Evolutionary conservation across 2,888 invertebrate species (phyloP).

Genomic region (Sphaeridia pumilis): DNA sequence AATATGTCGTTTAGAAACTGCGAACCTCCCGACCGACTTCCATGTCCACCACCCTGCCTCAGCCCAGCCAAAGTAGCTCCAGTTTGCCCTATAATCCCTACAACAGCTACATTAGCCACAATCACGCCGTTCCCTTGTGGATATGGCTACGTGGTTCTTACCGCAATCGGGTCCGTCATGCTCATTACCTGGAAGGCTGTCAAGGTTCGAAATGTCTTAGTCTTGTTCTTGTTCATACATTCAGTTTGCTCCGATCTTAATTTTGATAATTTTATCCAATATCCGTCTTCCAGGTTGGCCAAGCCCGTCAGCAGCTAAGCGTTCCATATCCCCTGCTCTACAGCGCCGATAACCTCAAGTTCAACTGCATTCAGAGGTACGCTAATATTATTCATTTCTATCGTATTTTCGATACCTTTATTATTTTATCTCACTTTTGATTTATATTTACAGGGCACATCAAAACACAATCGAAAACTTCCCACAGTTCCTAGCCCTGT

Average conservation of each 20-base stretch:
- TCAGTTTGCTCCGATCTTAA: no score
- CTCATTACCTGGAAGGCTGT: conserved; percentile 39
- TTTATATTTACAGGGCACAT: conserved; percentile 39
- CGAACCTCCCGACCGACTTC: no score
- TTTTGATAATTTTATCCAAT: not conserved
- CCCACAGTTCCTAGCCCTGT: conserved; percentile 39
- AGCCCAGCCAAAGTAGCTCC: no score
- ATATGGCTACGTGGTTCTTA: conserved; percentile 41
- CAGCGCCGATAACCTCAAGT: conserved; percentile 40
- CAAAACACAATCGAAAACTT: conserved; percentile 42
- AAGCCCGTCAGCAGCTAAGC: conserved; percentile 39
- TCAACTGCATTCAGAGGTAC: conserved; percentile 42
- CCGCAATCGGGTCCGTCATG: conserved; percentile 39
- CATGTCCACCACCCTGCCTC: no score
- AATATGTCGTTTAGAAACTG: no score
- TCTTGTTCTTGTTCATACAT: no score
- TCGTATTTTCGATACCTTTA: no score
- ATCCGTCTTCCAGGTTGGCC: conserved; percentile 37
- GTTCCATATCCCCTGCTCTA: conserved; percentile 43
- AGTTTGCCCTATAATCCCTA: no score
- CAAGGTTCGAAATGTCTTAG: no score
- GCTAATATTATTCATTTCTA: no score
- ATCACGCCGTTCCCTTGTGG: conserved; percentile 36
- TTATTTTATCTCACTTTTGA: no score
- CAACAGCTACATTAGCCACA: not conserved